Evolutionary conservation across 1,140 invertebrate species (phyloP), one percentile per base, ranked within the genome.

Genomic region (Stegodyphus dumicola): DNA sequence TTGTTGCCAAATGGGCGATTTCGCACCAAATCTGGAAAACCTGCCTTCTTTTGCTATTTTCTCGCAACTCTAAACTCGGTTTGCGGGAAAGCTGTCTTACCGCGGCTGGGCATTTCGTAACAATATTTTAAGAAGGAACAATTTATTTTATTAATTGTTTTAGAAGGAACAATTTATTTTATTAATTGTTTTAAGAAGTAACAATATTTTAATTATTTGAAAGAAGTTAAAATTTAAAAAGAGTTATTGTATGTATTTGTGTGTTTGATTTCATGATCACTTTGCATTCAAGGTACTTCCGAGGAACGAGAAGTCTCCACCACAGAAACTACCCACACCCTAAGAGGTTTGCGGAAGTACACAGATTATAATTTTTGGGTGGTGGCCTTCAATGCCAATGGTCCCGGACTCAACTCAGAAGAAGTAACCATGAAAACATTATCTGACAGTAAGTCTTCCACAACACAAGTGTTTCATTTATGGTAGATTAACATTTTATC

Each of bases 281-380:
- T 60, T 15, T 10, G 9, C 56, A 18, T 56, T 48, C 7, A 93
- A 53, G 92, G 92, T 18, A 91, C 91, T 5, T 92, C 92, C 13
- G 92, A 93, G 86, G 93, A 93, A 89, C 92, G 92, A 84, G 92
- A 92, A 87, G 89, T 92, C 2, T 66, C 60, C 6, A 92, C 93
- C 85, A 94, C 94, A 56, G 91, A 92, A 73, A 91, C 92, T n/a
- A 89, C 90, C 3, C 92, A 92, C 88, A 92, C 92, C 86, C 90
- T 96, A 56, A 92, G 90, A 13, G 93, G 93, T 67, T 92, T 98
- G 67, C 92, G 93, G 81, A 93, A 94, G 87, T 96, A 93, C 90
- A 95, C 94, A 10, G 94, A 95, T 87, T 97, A 97, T 90, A 94
- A 92, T 88, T 93, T 97, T 85, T 95, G 94, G 92, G 93, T 97